These are phyloP conservation scores for Cephalopholis sonnerati DNA, from an alignment of 2,113 vertebrate genomes.

Conservation along the genomic window DNA sequence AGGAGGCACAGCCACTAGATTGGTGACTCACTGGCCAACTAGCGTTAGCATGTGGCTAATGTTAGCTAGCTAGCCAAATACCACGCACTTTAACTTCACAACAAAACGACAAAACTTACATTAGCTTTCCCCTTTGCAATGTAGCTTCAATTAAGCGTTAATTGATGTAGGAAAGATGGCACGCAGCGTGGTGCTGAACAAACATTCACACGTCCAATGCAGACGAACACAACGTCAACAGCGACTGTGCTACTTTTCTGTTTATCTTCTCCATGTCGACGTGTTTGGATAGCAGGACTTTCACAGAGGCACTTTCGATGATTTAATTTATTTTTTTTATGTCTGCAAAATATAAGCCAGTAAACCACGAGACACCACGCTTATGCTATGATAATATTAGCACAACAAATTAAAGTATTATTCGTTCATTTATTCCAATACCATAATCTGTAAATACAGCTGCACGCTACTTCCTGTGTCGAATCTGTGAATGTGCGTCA, in stretches of 20 bases:
- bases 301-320: constrained; percentile 73
- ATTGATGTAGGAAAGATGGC: background rate
- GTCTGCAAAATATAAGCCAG: background rate
- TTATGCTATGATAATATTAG: accelerated
- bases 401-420: background rate
- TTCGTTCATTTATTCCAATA: background rate
- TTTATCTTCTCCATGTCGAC: constrained; percentile 84
- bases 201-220: constrained; percentile 9
- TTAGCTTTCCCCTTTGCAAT: constrained; percentile 29
- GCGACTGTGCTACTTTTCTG: constrained; percentile 63
- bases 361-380: accelerated
- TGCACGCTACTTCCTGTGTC: background rate
- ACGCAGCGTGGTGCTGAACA: background rate
- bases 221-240: constrained; percentile 42
- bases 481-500: constrained; percentile 50
- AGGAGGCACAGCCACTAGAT: background rate
- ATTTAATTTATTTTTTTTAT: accelerated
- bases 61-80: constrained; percentile 40
- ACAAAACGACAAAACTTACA: constrained; percentile 66
- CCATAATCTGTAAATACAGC: background rate
- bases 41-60: constrained; percentile 61
- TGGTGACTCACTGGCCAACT: constrained; percentile 14
- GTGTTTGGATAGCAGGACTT: constrained; percentile 59
- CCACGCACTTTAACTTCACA: constrained; percentile 51
- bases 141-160: background rate